A percentile compares a stretch with the other conserved stretches of the same genome.
Evolutionary conservation across 2,888 invertebrate species (phyloP).

Genomic region (Athrips mouffetella): DNA sequence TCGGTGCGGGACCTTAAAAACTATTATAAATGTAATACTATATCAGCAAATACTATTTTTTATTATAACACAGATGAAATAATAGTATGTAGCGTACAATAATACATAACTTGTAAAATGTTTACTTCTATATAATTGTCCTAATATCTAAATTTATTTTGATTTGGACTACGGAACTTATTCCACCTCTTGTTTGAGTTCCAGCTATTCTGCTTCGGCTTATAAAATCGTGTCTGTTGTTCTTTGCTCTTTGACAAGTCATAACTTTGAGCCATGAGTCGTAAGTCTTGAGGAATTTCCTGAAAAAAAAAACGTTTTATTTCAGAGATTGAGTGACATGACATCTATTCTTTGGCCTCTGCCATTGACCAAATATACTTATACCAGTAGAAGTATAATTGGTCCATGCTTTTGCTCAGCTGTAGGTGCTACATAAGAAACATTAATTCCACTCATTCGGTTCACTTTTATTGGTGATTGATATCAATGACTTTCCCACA

Average conservation of each 20-base stretch:
- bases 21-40: too few relatives aligned
- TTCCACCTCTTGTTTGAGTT: slow-evolving; percentile 35
- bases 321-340: background rate
- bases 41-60: too few relatives aligned
- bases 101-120: background rate
- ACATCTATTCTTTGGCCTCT: too few relatives aligned
- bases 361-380: too few relatives aligned
- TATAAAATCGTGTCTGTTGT: slow-evolving; percentile 34
- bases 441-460: too few relatives aligned
- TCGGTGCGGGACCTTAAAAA: too few relatives aligned
- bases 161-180: slow-evolving; percentile 26
- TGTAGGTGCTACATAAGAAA: too few relatives aligned
- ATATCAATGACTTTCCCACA: too few relatives aligned
- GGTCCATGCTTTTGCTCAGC: too few relatives aligned
- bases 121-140: background rate
- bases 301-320: slow-evolving; percentile 29
- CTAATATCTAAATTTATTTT: slow-evolving; percentile 7
- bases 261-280: slow-evolving; percentile 46
- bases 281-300: slow-evolving; percentile 54
- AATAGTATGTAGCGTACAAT: background rate
- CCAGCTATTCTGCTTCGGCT: slow-evolving; percentile 36
- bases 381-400: too few relatives aligned
- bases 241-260: slow-evolving; percentile 37
- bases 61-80: too few relatives aligned
- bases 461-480: too few relatives aligned